A percentile compares a stretch with the other conserved stretches of the same genome.
Evolutionary conservation across 92 coral and sea anemone genomes (phyloP).

Genomic region (Montipora capitata): DNA sequence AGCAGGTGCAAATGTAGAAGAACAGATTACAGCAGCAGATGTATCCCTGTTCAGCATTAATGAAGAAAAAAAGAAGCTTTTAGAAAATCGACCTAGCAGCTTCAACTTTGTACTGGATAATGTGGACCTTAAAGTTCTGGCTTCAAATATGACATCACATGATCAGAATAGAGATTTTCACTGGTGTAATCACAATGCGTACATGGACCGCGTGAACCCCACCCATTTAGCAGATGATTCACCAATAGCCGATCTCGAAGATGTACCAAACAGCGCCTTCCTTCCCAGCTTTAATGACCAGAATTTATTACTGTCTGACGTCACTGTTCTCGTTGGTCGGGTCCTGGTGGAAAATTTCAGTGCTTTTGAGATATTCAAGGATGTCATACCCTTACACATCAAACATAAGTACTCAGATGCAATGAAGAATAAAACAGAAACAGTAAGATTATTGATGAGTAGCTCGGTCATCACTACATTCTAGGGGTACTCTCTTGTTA

Average conservation of each 20-base stretch:
- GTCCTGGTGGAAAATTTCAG: slow-evolving; percentile 59
- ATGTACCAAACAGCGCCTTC: slow-evolving; percentile 65
- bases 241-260: slow-evolving; percentile 62
- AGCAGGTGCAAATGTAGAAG: slow-evolving; percentile 30
- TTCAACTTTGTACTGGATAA: slow-evolving; percentile 51
- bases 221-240: slow-evolving; percentile 24
- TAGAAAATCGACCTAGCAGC: slow-evolving; percentile 33
- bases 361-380: slow-evolving; percentile 54
- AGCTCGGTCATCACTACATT: not conserved
- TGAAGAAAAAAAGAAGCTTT: not conserved
- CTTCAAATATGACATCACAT: slow-evolving; percentile 74
- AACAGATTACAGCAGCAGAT: slow-evolving; percentile 10
- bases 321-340: slow-evolving; percentile 57
- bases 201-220: slow-evolving; percentile 64
- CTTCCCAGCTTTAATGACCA: slow-evolving; percentile 65
- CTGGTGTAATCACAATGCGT: slow-evolving; percentile 72
- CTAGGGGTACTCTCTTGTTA: not conserved
- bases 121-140: slow-evolving; percentile 51
- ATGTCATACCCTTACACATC: slow-evolving; percentile 67
- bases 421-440: slow-evolving; percentile 61
- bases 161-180: slow-evolving; percentile 71
- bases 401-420: slow-evolving; percentile 48
- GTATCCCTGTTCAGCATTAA: not conserved
- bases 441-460: slow-evolving; percentile 1
- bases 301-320: slow-evolving; percentile 31